Percentiles rank a stretch among this genome's conserved stretches.
Evolutionary conservation across 2,888 invertebrate species (phyloP).

Genomic region (Pristionchus arcanus): DNA sequence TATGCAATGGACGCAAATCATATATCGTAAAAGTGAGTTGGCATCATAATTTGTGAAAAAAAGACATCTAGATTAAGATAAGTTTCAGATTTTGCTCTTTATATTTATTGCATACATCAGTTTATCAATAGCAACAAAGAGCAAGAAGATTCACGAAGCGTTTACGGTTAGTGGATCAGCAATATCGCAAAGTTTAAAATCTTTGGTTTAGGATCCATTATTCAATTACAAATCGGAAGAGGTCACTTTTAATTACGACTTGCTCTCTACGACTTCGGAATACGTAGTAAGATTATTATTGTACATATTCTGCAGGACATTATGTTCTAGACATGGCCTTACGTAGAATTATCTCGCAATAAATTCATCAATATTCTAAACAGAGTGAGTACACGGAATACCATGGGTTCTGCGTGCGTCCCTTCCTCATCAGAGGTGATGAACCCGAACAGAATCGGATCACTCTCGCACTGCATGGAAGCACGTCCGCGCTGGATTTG

Average conservation of each 20-base stretch:
- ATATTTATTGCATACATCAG: not conserved
- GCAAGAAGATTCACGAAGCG: slow-evolving; percentile 6
- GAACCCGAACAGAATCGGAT: not conserved
- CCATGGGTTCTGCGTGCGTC: slow-evolving; percentile 39
- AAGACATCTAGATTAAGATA: not conserved
- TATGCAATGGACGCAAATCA: slow-evolving; percentile 8
- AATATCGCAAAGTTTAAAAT: too few relatives aligned
- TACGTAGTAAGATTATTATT: not conserved
- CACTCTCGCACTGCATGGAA: slow-evolving; percentile 27
- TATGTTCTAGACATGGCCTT: too few relatives aligned
- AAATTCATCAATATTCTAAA: too few relatives aligned
- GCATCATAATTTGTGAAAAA: not conserved
- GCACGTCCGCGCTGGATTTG: not conserved
- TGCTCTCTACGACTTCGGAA: not conserved
- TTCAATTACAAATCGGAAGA: slow-evolving; percentile 38
- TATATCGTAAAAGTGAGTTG: slow-evolving; percentile 22
- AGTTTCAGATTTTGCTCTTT: not conserved
- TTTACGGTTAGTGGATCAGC: too few relatives aligned
- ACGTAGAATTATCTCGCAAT: too few relatives aligned
- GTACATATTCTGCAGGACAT: too few relatives aligned
- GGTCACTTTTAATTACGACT: slow-evolving; percentile 19
- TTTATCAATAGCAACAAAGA: not conserved
- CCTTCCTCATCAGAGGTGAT: slow-evolving; percentile 26
- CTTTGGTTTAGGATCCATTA: slow-evolving; percentile 30
- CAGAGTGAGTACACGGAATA: slow-evolving; percentile 21